phyloP scores from a whole-genome alignment of 2,113 vertebrate genomes.

The Ceyx margarethae region DNA sequence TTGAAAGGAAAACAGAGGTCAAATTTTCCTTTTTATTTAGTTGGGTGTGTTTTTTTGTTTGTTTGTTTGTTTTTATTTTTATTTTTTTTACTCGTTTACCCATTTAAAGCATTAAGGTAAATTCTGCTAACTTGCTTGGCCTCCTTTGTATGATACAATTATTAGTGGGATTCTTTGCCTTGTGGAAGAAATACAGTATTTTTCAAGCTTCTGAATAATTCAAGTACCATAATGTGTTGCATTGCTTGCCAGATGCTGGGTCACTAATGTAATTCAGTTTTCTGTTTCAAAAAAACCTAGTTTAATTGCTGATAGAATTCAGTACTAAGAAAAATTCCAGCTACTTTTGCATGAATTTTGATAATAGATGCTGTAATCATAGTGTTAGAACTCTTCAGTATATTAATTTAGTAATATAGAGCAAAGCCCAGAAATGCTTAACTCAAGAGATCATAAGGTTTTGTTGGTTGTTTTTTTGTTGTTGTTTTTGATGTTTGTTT shows the following conservation, averaged over 20 bases:
- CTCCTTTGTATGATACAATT: not conserved
- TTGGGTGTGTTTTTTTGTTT: not conserved
- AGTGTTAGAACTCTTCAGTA: not conserved
- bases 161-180: not conserved
- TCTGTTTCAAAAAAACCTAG: not conserved
- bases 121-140: not conserved
- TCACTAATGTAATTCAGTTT: not conserved
- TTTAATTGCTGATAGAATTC: not conserved
- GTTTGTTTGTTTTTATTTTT: not conserved
- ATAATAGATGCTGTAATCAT: not conserved
- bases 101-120: not conserved
- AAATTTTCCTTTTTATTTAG: not conserved
- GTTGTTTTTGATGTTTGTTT: not conserved
- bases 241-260: not conserved
- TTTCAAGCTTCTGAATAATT: slow-evolving; percentile 17
- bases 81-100: not conserved
- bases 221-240: not conserved
- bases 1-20: not conserved
- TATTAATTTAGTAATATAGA: not conserved
- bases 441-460: not conserved
- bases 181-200: not conserved
- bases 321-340: not conserved
- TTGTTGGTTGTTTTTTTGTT: not conserved
- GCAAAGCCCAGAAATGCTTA: not conserved
- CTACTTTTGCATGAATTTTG: not conserved